A percentile compares a stretch with the other conserved stretches of the same genome.
phyloP scores from a whole-genome alignment of 1,140 invertebrate genomes.

The Tribolium madens region DNA sequence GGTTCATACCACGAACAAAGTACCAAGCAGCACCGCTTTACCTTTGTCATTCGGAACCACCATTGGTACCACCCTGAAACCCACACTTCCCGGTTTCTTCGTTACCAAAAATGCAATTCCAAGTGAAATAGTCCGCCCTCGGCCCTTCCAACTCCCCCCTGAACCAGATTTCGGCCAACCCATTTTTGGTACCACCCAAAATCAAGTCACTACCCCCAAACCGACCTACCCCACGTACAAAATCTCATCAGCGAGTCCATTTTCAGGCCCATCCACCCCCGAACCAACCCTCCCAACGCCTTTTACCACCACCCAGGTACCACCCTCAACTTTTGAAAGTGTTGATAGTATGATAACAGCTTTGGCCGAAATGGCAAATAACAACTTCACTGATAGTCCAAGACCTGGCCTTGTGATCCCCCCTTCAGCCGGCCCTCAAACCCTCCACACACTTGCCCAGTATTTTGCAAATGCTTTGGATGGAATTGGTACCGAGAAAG shows the following conservation, averaged over 20 bases:
- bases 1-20: not conserved
- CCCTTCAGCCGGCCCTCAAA: slow-evolving; percentile 78
- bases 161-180: slow-evolving; percentile 46
- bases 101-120: slow-evolving; percentile 45
- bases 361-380: slow-evolving; percentile 57
- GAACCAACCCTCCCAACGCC: slow-evolving; percentile 45
- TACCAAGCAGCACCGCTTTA: no score
- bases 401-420: slow-evolving; percentile 74
- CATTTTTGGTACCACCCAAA: slow-evolving; percentile 6
- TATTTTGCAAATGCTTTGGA: slow-evolving; percentile 81
- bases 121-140: slow-evolving; percentile 45
- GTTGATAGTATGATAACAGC: slow-evolving; percentile 60
- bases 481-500: slow-evolving; percentile 68
- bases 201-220: not conserved
- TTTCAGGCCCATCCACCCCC: slow-evolving; percentile 39
- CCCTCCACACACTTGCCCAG: slow-evolving; percentile 80
- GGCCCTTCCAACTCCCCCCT: slow-evolving; percentile 58
- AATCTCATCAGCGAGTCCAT: slow-evolving; percentile 62
- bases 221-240: slow-evolving; percentile 51
- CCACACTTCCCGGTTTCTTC: slow-evolving; percentile 48
- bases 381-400: slow-evolving; percentile 44
- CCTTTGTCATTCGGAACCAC: no score
- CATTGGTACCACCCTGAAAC: slow-evolving; percentile 2
- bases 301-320: slow-evolving; percentile 10
- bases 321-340: slow-evolving; percentile 55